Base-by-base conservation (phyloP, 2,797 vertebrate genomes). In the Botia almorhae region DNA sequence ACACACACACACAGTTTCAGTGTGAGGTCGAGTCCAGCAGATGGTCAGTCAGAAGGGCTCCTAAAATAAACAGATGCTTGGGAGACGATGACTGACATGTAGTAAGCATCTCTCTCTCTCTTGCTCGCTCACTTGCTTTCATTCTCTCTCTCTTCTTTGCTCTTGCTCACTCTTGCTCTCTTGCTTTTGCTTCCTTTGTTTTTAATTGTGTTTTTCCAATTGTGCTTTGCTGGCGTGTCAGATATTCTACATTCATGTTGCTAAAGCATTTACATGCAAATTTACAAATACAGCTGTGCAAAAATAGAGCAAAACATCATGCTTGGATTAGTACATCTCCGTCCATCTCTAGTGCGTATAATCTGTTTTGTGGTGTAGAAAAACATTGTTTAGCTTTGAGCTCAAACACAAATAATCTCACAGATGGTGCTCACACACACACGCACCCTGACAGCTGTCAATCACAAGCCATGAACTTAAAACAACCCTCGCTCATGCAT, bases 401-500 rank as follows among this genome's bases (percentile, higher is more conserved):
- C 88, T 88, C 85, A 81, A 90, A 91, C 87, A 91, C 86, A 93
- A 93, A 93, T 92, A 94, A 92, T 90, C 91, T 84, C 69, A 82
- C 74, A 67, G 77, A 84, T 58, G 1, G 12, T 84, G 71, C 84
- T 89, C 78, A 82, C 80, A 85, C 79, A 79, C 26, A 48, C 69
- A 5, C 43, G 0, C 39, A 4, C 75, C 71, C 51, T 83, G 90
- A 90, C 90, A 90, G 90, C 90, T 91, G 92, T 91, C 92, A 90
- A 76, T 93, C 92, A 39, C 36, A 92, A 67, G 74, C 50, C 77
- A 81, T 82, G 85, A 84, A 86, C 83, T 87, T 83, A 87, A 92
- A 92, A 90, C 87, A 87, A 80, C 75, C 78, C 64, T 39, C 83
- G 83, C 81, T 85, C 85, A 80, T 85, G 80, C 75, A 76, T 85